phyloP scores from a whole-genome alignment of 2,113 vertebrate species.

The Saguinus imperator region DNA sequence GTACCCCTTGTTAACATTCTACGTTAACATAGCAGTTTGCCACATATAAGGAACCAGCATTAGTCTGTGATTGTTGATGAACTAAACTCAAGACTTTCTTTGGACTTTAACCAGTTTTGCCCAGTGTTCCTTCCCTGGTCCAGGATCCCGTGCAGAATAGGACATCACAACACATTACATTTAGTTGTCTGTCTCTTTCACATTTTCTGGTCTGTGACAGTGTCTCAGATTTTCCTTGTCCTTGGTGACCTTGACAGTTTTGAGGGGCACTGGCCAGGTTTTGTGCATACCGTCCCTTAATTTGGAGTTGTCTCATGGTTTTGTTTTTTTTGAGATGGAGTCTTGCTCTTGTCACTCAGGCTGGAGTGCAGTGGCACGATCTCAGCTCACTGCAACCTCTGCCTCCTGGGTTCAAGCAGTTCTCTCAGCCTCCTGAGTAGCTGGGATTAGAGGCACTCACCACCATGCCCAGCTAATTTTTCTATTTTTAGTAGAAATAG shows the following conservation, averaged over 20 bases:
- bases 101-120: neutral
- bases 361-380: no score
- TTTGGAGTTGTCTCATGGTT: neutral
- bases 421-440: no score
- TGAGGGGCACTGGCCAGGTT: neutral
- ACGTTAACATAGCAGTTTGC: rapidly evolving
- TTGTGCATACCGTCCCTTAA: neutral
- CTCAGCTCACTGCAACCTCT: no score
- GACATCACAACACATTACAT: rapidly evolving
- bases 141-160: neutral
- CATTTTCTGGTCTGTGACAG: neutral
- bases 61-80: neutral
- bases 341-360: no score
- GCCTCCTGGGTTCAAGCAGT: no score
- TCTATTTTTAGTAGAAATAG: no score
- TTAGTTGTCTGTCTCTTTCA: neutral
- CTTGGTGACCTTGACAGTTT: neutral
- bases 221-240: neutral
- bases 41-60: no score
- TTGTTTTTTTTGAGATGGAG: neutral
- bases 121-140: neutral
- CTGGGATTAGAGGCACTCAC: no score
- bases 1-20: neutral
- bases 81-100: neutral
- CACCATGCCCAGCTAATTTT: no score